These are phyloP conservation scores for Ahaetulla prasina DNA, from an alignment of 2,113 vertebrate genomes.

Conservation along the genomic window DNA sequence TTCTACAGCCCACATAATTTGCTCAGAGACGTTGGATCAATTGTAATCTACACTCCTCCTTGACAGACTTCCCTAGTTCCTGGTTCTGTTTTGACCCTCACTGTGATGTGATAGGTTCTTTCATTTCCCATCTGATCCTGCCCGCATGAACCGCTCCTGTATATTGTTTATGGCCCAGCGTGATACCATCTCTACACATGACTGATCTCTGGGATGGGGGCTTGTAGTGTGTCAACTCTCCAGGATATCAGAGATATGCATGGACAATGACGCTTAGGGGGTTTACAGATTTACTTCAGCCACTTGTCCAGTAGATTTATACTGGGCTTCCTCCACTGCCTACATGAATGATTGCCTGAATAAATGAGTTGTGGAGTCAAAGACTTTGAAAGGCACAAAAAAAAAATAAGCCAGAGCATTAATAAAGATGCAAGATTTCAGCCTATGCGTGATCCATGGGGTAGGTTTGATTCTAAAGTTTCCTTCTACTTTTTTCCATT, in stretches of 20 bases:
- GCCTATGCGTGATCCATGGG: neutral
- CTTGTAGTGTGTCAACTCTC: neutral
- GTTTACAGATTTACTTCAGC: neutral
- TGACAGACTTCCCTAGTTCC: neutral
- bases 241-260: neutral
- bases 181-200: neutral
- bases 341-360: neutral
- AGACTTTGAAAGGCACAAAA: neutral
- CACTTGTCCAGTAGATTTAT: neutral
- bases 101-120: neutral
- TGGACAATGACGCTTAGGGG: neutral
- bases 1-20: neutral
- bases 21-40: neutral
- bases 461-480: neutral
- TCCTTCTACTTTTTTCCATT: neutral
- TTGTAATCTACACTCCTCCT: neutral
- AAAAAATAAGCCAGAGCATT: neutral
- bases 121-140: neutral
- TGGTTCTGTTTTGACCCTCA: neutral
- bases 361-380: neutral
- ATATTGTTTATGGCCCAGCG: neutral
- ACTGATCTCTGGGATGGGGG: neutral
- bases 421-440: neutral
- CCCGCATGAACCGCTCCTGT: neutral
- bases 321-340: neutral